These are phyloP conservation scores for Drosophila fulvimacula DNA, from an alignment of 2,888 invertebrate genomes.

Conservation along the genomic window DNA sequence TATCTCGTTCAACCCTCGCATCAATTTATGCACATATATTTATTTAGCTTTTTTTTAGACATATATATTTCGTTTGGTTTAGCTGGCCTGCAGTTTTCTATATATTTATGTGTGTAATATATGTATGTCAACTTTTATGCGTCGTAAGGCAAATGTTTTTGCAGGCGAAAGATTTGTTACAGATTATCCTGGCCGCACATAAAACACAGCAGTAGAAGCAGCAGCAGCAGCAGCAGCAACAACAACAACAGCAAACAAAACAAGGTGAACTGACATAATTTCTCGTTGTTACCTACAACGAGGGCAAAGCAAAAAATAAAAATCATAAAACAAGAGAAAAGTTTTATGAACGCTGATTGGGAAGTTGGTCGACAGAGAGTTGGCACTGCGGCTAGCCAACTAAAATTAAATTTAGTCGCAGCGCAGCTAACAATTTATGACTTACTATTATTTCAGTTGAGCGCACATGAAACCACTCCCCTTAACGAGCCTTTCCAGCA, in stretches of 20 bases:
- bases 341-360: slow-evolving; percentile 57
- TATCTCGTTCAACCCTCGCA: slow-evolving; percentile 5
- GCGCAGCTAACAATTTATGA: slow-evolving; percentile 68
- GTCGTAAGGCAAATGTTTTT: slow-evolving; percentile 75
- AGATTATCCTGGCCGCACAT: slow-evolving; percentile 66
- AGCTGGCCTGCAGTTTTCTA: slow-evolving; percentile 45
- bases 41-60: slow-evolving; percentile 20
- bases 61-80: slow-evolving; percentile 37
- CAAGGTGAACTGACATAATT: slow-evolving; percentile 56
- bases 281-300: slow-evolving; percentile 56
- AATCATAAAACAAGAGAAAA: slow-evolving; percentile 37
- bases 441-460: slow-evolving; percentile 74
- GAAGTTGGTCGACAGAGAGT: slow-evolving; percentile 51
- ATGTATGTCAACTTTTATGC: slow-evolving; percentile 73
- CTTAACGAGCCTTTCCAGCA: not conserved
- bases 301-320: slow-evolving; percentile 12
- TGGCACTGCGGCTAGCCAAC: slow-evolving; percentile 61
- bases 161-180: slow-evolving; percentile 76
- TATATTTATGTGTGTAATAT: slow-evolving; percentile 8
- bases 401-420: slow-evolving; percentile 74
- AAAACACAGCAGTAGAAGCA: slow-evolving; percentile 36
- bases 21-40: slow-evolving; percentile 23
- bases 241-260: slow-evolving; percentile 27
- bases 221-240: slow-evolving; percentile 5
- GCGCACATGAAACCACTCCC: slow-evolving; percentile 43